Evolutionary conservation across 2,888 invertebrate genomes (phyloP), one percentile per base, ranked within the genome.

Genomic region (Dasypolia templi): DNA sequence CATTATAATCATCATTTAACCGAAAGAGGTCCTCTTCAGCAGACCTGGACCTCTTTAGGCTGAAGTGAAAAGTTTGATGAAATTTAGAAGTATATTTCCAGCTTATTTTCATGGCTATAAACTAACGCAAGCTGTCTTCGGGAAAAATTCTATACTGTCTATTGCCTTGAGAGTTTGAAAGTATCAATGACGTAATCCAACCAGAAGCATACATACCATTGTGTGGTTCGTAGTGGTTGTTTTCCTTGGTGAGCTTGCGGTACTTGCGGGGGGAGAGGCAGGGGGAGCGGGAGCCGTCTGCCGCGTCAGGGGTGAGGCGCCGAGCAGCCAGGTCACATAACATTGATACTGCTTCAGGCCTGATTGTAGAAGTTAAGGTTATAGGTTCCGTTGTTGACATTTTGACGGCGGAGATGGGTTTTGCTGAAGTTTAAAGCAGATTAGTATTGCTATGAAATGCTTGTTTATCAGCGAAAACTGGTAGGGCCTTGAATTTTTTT

Each of bases 281-380:
- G 5, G 97, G 97, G 0, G 97, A 97, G 32, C 96, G 94, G 17
- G 97, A 95, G 1, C 94, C 96, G 89, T 95, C 96, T 49, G 88
- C 91, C 0, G 94, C 89, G 86, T 97, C 97, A 6, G 97, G 97
- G 14, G 97, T 97, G 82, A 98, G 96, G 84, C 98, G 97, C 58
- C 98, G 97, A 53, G 98, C 97, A 3, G 98, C 98, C 87, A 98
- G 95, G 93, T 98, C 98, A 91, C 97, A 98, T 66, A 98, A 95
- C 98, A 98, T 98, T 87, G 98, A 98, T 75, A 98, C 97, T 72
- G 98, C 98, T 96, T 98, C 98, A 95, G 98, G 97, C 91, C 98
- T 97, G 91, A 17, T 63, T n/a, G 44, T n/a, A 39, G 14, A 61
- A 42, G 22, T 26, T 19, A 29, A 19, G 9, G 71, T 53, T 64